These are phyloP conservation scores for Baryphthengus martii DNA, from an alignment of 2,113 vertebrate species.

Conservation along the genomic window DNA sequence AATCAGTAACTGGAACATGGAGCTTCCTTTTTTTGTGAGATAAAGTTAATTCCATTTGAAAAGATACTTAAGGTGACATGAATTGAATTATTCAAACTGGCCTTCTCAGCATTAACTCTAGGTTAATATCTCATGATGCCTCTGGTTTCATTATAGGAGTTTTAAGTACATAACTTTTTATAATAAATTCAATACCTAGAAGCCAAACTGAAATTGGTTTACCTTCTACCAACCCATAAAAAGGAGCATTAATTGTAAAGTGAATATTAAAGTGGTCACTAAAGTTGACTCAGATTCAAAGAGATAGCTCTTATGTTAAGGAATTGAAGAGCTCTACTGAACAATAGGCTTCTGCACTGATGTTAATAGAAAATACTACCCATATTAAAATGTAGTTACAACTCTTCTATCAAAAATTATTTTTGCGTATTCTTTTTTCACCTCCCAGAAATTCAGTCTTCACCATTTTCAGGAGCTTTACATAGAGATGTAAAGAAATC, in stretches of 20 bases:
- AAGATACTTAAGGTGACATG: constrained; percentile 71
- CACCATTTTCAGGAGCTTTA: constrained; percentile 2
- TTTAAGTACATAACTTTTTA: constrained; percentile 76
- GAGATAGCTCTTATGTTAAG: constrained; percentile 35
- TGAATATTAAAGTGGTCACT: constrained; percentile 68
- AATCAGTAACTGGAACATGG: constrained; percentile 65
- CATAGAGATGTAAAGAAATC: constrained; percentile 20
- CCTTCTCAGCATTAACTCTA: constrained; percentile 69
- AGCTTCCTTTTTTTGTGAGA: constrained; percentile 55
- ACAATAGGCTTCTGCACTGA: constrained; percentile 26
- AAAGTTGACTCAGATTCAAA: constrained; percentile 63
- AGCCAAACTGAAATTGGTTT: constrained; percentile 70
- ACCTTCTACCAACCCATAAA: constrained; percentile 70
- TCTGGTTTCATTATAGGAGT: constrained; percentile 71
- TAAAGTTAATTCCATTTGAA: constrained; percentile 73
- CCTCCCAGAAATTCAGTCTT: not conserved
- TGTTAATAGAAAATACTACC: constrained; percentile 52
- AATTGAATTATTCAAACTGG: constrained; percentile 72
- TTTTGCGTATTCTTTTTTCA: not conserved
- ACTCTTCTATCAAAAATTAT: not conserved
- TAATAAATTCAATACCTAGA: constrained; percentile 74
- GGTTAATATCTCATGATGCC: constrained; percentile 73
- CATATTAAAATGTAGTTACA: constrained; percentile 48
- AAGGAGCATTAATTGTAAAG: constrained; percentile 71
- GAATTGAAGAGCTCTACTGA: not conserved